These are phyloP conservation scores for Neodiprion lecontei DNA, from an alignment of 1,140 invertebrate genomes.

Conservation along the genomic window DNA sequence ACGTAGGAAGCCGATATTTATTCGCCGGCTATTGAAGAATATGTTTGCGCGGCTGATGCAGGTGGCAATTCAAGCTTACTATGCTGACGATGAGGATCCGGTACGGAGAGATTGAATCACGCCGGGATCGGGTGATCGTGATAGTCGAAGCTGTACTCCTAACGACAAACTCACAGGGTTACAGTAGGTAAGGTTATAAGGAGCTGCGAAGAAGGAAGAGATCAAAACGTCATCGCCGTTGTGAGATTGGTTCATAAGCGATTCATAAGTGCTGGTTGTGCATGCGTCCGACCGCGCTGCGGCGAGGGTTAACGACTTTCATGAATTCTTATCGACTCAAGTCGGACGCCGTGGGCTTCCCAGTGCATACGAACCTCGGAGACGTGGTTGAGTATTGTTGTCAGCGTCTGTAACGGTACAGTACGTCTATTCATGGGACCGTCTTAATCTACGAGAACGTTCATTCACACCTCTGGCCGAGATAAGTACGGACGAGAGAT, in stretches of 20 bases:
- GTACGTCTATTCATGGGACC: neutral
- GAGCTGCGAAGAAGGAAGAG: neutral
- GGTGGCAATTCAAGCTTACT: neutral
- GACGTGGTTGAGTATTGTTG: neutral
- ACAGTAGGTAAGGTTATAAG: too few species aligned
- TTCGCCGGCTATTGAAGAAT: neutral
- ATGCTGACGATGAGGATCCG: neutral
- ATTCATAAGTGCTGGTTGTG: neutral
- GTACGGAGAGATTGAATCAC: neutral
- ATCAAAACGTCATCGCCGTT: neutral
- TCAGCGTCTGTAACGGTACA: neutral
- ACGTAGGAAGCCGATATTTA: neutral
- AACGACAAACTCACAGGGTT: too few species aligned
- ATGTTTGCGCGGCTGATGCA: neutral
- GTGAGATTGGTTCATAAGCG: neutral
- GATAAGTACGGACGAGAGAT: neutral
- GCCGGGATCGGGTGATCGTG: neutral
- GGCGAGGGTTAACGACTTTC: neutral
- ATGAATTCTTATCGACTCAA: neutral
- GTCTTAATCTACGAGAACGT: neutral
- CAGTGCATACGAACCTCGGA: neutral
- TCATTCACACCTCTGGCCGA: neutral
- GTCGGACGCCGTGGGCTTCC: neutral
- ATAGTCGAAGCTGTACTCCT: neutral
- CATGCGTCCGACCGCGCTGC: neutral